Evolutionary conservation across 1,140 invertebrate species (phyloP), one percentile per base, ranked within the genome.

Genomic region (Brachionus rotundiformis): DNA sequence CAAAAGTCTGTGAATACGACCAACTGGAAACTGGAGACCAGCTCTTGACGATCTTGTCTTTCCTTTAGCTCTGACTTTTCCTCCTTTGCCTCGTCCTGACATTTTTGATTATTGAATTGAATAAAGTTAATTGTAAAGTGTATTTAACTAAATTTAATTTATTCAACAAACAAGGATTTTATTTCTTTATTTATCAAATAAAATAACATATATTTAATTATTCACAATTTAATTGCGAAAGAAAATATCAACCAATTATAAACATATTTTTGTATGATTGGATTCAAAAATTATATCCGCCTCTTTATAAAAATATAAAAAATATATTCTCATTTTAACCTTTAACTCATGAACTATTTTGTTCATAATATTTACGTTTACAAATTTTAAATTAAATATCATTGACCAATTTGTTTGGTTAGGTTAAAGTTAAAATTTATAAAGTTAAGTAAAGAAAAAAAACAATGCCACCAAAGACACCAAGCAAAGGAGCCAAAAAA

Each of bases 1-100:
- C 33, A 36, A 8, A 3, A 36, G 33, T 36, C 33, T 36, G 33
- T 36, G 33, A 4, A 36, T 36, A 8, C 33, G 33, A 36, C 33
- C 33, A 3, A 36, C 33, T 36, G 33, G 92, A 84, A 93, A 93
- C 83, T 92, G 91, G 25, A 93, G 88, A 73, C 92, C 92, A 79
- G 92, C 92, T 76, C 91, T 86, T 75, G 86, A 89, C 0, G 91
- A 92, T 31, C 91, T 89, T n/a, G 90, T 89, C 87, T 84, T 84
- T 36, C 81, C 82, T 85, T 91, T 91, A 83, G 89, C 89, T 86
- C 91, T 92, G 0, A 88, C 88, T 88, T 92, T 92, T 54, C 87
- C 87, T 81, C 88, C 87, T 85, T 85, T 86, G 71, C 85, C 85
- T 84, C 87, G 83, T 79, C 84, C 86, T 61, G 87, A n/a, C 86